Percentiles rank a stretch among this genome's conserved stretches.
Evolutionary conservation across 2,113 vertebrate genomes (phyloP).

Genomic region (Lagopus muta): DNA sequence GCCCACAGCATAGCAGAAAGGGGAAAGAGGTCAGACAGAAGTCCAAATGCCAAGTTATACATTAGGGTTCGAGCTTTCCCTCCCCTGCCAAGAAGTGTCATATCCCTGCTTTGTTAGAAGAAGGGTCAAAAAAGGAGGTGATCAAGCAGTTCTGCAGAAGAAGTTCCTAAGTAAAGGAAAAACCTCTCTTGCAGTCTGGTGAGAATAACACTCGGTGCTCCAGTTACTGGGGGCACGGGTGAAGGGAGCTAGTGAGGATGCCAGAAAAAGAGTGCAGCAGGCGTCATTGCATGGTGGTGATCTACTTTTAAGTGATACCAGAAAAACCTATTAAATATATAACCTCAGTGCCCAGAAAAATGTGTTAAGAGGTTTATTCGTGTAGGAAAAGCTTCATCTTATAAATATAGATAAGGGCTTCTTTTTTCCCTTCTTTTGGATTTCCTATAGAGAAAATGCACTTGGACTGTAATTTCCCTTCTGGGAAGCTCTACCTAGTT

Average conservation of each 20-base stretch:
- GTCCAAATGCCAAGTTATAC: background rate
- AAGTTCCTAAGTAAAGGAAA: conserved; percentile 32
- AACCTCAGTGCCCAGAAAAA: conserved; percentile 65
- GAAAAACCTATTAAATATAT: conserved; percentile 75
- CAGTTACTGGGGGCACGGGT: conserved; percentile 57
- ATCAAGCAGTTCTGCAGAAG: background rate
- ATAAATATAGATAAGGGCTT: conserved; percentile 72
- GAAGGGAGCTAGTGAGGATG: conserved; percentile 60
- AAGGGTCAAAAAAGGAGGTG: conserved; percentile 8
- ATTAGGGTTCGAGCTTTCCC: background rate
- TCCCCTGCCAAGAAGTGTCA: background rate
- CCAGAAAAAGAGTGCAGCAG: conserved; percentile 68
- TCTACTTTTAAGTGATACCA: conserved; percentile 67
- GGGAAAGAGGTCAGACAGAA: conserved; percentile 28
- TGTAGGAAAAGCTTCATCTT: conserved; percentile 67
- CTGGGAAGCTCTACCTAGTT: conserved; percentile 44
- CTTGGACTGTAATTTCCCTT: conserved; percentile 51
- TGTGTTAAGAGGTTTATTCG: conserved; percentile 69
- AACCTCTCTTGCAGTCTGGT: conserved; percentile 28
- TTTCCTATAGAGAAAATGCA: conserved; percentile 29
- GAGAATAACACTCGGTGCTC: conserved; percentile 52
- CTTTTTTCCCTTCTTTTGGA: conserved; percentile 35
- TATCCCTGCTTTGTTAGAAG: background rate
- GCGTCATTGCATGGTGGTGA: conserved; percentile 62
- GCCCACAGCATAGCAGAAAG: background rate